Conservation (phyloP, 2,888 invertebrate genomes). For the Psococerastis gibbosa region DNA sequence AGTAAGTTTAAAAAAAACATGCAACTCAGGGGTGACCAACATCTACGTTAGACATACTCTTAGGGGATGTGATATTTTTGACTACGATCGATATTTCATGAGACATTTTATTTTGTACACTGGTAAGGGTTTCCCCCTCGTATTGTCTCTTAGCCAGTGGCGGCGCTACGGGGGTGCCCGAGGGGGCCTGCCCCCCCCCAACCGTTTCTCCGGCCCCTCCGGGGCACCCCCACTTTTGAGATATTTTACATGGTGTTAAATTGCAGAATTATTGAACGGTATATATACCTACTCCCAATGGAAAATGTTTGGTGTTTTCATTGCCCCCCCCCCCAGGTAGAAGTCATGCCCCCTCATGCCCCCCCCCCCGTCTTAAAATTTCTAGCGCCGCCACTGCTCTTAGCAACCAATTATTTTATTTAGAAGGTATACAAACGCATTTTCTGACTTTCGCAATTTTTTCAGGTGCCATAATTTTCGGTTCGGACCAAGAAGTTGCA, state of each 20-base stretch:
- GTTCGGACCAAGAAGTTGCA: slow-evolving; percentile 91
- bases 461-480: slow-evolving; percentile 84
- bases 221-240: no score
- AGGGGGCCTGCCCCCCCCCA: no score
- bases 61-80: neutral
- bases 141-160: neutral
- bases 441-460: slow-evolving; percentile 13
- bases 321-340: no score
- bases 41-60: no score
- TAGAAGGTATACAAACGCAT: neutral
- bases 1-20: neutral
- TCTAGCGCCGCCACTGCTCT: neutral
- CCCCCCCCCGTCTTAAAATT: no score
- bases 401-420: neutral
- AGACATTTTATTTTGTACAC: neutral
- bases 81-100: neutral
- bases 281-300: no score
- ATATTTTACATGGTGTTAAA: no score
- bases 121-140: neutral
- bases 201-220: no score
- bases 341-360: no score
- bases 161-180: no score
- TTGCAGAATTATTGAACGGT: no score
- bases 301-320: no score
- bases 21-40: neutral